phyloP scores from a whole-genome alignment of 1,140 invertebrate species.

The Pectinophora gossypiella region DNA sequence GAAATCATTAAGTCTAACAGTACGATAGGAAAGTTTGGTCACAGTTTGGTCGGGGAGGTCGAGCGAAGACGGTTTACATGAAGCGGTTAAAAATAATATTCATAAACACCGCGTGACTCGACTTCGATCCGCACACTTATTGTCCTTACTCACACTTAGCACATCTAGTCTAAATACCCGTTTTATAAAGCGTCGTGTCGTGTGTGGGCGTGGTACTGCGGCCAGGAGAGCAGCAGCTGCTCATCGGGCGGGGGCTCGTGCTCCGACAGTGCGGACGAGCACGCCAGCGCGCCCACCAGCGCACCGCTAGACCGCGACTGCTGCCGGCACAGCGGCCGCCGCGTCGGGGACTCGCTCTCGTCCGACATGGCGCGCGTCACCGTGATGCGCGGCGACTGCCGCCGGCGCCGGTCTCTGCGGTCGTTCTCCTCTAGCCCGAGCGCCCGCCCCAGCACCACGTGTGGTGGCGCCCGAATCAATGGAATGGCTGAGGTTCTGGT shows the following conservation, averaged over 20 bases:
- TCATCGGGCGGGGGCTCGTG: slow-evolving; percentile 65
- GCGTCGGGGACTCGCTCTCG: slow-evolving; percentile 77
- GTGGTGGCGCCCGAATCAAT: slow-evolving; percentile 67
- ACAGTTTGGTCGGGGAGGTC: slow-evolving; percentile 54
- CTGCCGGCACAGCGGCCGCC: slow-evolving; percentile 69
- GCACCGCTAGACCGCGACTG: slow-evolving; percentile 76
- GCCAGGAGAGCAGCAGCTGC: slow-evolving; percentile 74
- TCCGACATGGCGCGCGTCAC: slow-evolving; percentile 84
- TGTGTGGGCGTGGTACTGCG: slow-evolving; percentile 36
- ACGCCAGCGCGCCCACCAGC: slow-evolving; percentile 67
- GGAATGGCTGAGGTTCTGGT: slow-evolving; percentile 56
- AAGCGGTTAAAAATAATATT: slow-evolving; percentile 45
- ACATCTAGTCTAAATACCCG: slow-evolving; percentile 28
- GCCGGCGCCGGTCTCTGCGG: slow-evolving; percentile 54
- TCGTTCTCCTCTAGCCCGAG: slow-evolving; percentile 67
- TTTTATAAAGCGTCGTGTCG: slow-evolving; percentile 56
- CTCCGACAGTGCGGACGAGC: slow-evolving; percentile 69
- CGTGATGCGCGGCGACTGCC: slow-evolving; percentile 80
- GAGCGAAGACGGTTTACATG: slow-evolving; percentile 33
- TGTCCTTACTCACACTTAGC: slow-evolving; percentile 23
- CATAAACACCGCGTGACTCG: slow-evolving; percentile 37
- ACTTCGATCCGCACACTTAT: slow-evolving; percentile 48
- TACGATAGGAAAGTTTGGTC: slow-evolving; percentile 64
- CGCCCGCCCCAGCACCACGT: slow-evolving; percentile 75
- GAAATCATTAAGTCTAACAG: slow-evolving; percentile 50